Base-by-base conservation (phyloP, 2,888 invertebrate species). In the Calephelis perditalis region DNA sequence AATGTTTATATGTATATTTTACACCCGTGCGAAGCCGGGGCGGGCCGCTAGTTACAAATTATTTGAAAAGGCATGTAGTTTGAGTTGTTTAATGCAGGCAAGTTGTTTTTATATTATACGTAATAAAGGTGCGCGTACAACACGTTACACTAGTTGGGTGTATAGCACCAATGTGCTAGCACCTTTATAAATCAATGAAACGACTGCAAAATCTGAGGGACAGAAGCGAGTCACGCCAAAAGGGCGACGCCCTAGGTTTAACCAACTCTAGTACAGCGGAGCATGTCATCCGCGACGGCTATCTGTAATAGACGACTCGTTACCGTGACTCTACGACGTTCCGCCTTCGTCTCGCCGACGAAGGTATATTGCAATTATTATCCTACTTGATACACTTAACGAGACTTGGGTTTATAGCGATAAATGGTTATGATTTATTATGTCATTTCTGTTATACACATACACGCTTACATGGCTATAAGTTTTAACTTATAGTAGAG, bases 181-280 rank as follows among this genome's bases (percentile, higher is more conserved):
- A 44, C 12, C 55, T 36, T 45, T 44, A 36, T 43, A 59, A 45
- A 55, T 55, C 45, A 59, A 40, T 40, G 65, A 65, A 70, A 63
- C 70, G 66, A 70, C 69, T 70, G 70, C 68, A 67, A 68, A 73
- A 68, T 70, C 74, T 68, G 70, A 75, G 74, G 73, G 79, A 49
- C 49, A 49, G 15, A 49, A 26, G 77, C 78, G 73, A 69, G 73
- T 71, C 76, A 75, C 78, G 77, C 70, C 71, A 72, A 77, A 80
- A 74, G 81, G 74, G 74, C 79, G 78, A 77, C 78, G 79, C 79
- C 80, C 83, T 79, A 65, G 72, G 70, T 73, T 71, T 71, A 71
- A 72, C 70, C 72, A 72, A 70, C 66, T 71, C 75, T 78, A 80
- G 79, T 78, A 77, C 77, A 77, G 76, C 73, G 70, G 69, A 77